Evolutionary conservation across 2,797 vertebrate species (phyloP), one percentile per base, ranked within the genome.

Genomic region (Podarcis lilfordi): DNA sequence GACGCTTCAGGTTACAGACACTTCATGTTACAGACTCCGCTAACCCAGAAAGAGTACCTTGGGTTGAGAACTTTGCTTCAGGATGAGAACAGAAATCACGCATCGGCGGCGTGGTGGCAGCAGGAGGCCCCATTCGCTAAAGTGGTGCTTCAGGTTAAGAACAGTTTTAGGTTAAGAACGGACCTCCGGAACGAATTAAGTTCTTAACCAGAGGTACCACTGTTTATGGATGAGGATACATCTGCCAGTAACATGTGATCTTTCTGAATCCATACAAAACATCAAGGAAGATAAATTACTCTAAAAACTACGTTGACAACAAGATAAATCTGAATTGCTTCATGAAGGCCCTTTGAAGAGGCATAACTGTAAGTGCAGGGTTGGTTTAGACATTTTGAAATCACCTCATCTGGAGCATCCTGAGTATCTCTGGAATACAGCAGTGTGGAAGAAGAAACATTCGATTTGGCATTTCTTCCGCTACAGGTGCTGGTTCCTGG

Each of bases 281-380:
- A 91, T 68, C 88, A 55, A 83, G 82, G 88, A 94, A 94, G 91
- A 95, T 82, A 91, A 95, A 95, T 86, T 86, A 91, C 69, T 89
- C 55, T 71, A 92, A 93, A 80, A 91, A 95, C 17, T 79, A 21
- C 68, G 37, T 85, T 93, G 92, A 91, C 85, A 91, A 81, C 71
- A 91, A 91, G 71, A 92, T 90, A 82, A 93, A 91, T 91, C 81
- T 35, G 23, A 87, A 75, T 82, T 77, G 91, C 90, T 89, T 82
- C 91, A 86, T 88, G 86, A 81, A 85, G 77, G 82, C 88, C 90
- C 40, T 77, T 81, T 3, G 89, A 91, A 92, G 45, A 68, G 75
- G 77, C 61, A 35, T 35, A 85, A 9, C 32, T 76, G 69, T 77
- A 32, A 69, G 86, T 64, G 40, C 23, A 64, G 21, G 40, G 40